A percentile compares a stretch with the other conserved stretches of the same genome.
phyloP scores from a whole-genome alignment of 1,140 invertebrate species.

The Drosophila ironensis region DNA sequence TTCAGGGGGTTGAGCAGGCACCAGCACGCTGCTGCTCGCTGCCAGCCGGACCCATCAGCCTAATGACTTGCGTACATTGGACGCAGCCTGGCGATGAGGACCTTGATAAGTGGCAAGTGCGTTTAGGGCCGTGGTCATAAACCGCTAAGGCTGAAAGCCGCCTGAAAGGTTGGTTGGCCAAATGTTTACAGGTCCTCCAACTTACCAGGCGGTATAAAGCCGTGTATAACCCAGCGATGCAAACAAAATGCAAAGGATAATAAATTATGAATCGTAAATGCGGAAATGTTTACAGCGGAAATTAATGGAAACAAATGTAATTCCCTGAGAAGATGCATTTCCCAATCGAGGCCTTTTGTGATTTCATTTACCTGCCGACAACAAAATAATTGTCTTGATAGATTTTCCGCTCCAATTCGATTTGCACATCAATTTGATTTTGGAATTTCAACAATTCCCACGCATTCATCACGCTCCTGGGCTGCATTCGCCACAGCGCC shows the following conservation, averaged over 20 bases:
- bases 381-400: not conserved
- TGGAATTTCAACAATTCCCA: constrained; percentile 23
- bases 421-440: not conserved
- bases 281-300: too few species aligned
- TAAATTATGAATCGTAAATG: too few species aligned
- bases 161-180: not conserved
- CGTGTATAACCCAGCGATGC: too few species aligned
- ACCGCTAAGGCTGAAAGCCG: constrained; percentile 33
- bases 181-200: not conserved
- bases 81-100: constrained; percentile 41
- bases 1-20: too few species aligned
- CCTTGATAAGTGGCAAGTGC: constrained; percentile 63
- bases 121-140: constrained; percentile 47
- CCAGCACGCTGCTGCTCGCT: not conserved
- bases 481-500: constrained; percentile 11
- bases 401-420: not conserved
- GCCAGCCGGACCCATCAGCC: constrained; percentile 29
- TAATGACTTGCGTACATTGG: constrained; percentile 55
- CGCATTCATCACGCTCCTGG: not conserved
- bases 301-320: too few species aligned
- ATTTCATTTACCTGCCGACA: constrained; percentile 1
- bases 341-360: not conserved
- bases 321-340: not conserved
- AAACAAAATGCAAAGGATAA: too few species aligned
- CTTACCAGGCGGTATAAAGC: too few species aligned